Base-by-base conservation (phyloP, 2,797 vertebrate genomes). In the Manis crassicaudata region DNA sequence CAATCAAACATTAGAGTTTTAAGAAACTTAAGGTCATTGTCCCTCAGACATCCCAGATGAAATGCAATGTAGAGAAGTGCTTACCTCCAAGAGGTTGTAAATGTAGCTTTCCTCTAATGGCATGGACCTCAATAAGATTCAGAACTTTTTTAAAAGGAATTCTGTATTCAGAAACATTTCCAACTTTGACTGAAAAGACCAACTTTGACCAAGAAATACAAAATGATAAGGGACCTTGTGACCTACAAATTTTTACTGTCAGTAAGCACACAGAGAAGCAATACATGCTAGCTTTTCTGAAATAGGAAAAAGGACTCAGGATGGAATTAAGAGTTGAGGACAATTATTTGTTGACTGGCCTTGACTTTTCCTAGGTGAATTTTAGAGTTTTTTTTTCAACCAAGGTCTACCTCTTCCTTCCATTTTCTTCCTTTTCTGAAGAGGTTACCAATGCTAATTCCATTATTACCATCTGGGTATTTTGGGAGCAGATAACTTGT, bases 381-480 rank as follows among this genome's bases (percentile, higher is more conserved):
- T 35, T 37, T 35, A 32, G 5, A 81, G 46, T 7, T 35, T 1
- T 35, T 35, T 65, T 35, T 52, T 6, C 17, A n/a, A 2, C 13
- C 8, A n/a, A 21, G 29, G 32, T 75, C 29, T 85, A 18, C 29
- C 37, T 75, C 79, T 81, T 23, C 6, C 13, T 81, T 32, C 32
- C 5, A 20, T 56, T 82, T 83, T 56, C 10, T 58, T 3, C 46
- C 5, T 29, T 56, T 89, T 32, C 37, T n/a, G 9, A 77, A 85
- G 21, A 58, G 11, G 1, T 87, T 62, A 7, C 17, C 11, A 56
- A 27, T 65, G 20, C 21, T 58, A 88, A 29, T 37, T 11, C 2
- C 7, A 75, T 5, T 2, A 3, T 75, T 52, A 43, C 27, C 12
- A 27, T 35, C 0, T 13, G 10, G 1, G 6, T n/a, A 1, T 32